Evolutionary conservation across 1,140 invertebrate genomes (phyloP).

Genomic region (Drosophila sp.): DNA sequence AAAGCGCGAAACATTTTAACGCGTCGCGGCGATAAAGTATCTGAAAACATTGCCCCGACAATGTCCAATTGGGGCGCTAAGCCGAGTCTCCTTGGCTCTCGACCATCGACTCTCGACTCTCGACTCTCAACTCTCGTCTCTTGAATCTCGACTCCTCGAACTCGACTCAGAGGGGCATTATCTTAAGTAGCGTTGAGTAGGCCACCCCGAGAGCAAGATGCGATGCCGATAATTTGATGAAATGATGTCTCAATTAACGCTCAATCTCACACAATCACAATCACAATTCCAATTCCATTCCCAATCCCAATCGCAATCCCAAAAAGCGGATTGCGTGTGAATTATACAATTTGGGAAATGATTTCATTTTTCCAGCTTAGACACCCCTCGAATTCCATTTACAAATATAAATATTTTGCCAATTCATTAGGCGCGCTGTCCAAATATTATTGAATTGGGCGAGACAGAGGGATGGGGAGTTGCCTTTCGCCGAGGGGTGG

Average conservation of each 20-base stretch:
- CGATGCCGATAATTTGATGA: constrained; percentile 73
- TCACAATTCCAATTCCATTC: neutral
- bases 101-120: no score
- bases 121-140: no score
- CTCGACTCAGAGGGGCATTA: constrained; percentile 58
- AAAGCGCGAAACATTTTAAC: constrained; percentile 83
- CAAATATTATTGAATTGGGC: constrained; percentile 68
- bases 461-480: constrained; percentile 14
- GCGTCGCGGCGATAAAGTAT: constrained; percentile 79
- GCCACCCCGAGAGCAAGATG: constrained; percentile 54
- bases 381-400: constrained; percentile 40
- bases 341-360: constrained; percentile 35
- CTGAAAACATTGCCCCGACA: constrained; percentile 77
- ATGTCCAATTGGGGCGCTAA: constrained; percentile 74
- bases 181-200: constrained; percentile 63
- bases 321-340: constrained; percentile 57
- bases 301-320: neutral
- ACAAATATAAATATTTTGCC: constrained; percentile 61
- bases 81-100: constrained; percentile 24
- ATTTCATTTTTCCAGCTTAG: constrained; percentile 23
- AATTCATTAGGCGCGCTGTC: constrained; percentile 71
- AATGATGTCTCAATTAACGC: constrained; percentile 81
- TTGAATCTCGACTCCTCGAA: neutral
- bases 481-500: constrained; percentile 14
- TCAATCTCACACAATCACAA: constrained; percentile 24